Evolutionary conservation across 2,888 invertebrate genomes (phyloP).

Genomic region (Ormyrus pomaceus): DNA sequence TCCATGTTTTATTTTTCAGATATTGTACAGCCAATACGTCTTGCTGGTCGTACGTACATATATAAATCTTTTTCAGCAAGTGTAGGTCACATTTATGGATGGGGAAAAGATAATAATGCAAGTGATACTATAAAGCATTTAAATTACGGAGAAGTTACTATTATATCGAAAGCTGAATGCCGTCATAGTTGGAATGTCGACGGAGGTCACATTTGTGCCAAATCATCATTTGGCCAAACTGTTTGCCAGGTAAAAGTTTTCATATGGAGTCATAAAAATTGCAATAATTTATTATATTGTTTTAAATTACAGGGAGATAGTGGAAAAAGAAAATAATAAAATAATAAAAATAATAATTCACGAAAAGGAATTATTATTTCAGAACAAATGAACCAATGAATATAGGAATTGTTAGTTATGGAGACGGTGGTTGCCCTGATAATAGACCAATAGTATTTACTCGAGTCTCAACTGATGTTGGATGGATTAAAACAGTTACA

Average conservation of each 20-base stretch:
- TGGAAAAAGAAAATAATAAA: no score
- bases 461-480: conserved; percentile 50
- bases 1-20: not conserved
- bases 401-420: conserved; percentile 65
- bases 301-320: conserved; percentile 61
- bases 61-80: conserved; percentile 14
- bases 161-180: conserved; percentile 2
- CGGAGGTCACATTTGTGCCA: conserved; percentile 59
- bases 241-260: conserved; percentile 61
- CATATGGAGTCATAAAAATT: not conserved
- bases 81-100: no score
- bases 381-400: conserved; percentile 58
- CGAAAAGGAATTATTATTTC: no score
- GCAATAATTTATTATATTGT: not conserved
- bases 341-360: conserved; percentile 57
- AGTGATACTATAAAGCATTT: no score
- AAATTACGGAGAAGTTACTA: no score
- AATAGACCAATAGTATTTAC: conserved; percentile 60
- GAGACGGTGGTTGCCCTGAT: conserved; percentile 61
- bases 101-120: no score
- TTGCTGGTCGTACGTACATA: no score
- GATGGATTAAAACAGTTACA: conserved; percentile 60
- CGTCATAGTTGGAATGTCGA: conserved; percentile 54
- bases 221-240: conserved; percentile 50
- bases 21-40: conserved; percentile 22